Conservation (phyloP, 2,888 invertebrate genomes). For the Diloba caeruleocephala region DNA sequence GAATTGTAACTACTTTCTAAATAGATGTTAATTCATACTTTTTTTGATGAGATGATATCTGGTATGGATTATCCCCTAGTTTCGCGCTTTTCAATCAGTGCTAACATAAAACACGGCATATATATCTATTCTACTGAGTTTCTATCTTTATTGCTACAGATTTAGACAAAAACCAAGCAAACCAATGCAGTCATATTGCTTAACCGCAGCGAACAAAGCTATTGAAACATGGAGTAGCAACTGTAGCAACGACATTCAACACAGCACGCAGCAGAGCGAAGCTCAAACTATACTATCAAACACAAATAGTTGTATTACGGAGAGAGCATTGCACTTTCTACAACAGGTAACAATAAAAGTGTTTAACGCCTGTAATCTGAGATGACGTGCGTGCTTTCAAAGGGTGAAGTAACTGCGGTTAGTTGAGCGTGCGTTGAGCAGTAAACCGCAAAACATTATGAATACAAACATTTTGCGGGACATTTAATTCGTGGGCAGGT, state of each 20-base stretch:
- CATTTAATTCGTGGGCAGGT: conserved; percentile 39
- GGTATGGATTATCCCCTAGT: no score
- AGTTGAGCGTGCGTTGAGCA: conserved; percentile 1
- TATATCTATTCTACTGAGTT: neutral
- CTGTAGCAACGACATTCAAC: conserved; percentile 34
- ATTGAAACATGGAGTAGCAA: no score
- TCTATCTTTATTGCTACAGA: neutral
- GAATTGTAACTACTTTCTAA: no score
- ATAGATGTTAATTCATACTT: no score
- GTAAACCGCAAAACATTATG: conserved; percentile 52
- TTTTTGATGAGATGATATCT: no score
- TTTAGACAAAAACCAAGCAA: conserved; percentile 8
- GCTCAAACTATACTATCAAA: conserved; percentile 44
- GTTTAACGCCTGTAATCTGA: conserved; percentile 55
- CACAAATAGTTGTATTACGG: conserved; percentile 40
- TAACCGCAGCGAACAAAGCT: conserved; percentile 29
- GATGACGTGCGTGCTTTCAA: conserved; percentile 55
- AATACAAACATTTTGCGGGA: conserved; percentile 40
- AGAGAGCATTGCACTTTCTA: conserved; percentile 59
- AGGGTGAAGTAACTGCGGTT: conserved; percentile 45
- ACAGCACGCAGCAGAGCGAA: conserved; percentile 39
- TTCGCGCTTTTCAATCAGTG: no score
- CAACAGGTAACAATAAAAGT: conserved; percentile 60
- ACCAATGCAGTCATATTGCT: conserved; percentile 10
- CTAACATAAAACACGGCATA: no score